These are phyloP conservation scores for Tetragonisca angustula DNA, from an alignment of 2,888 invertebrate genomes.

Conservation along the genomic window DNA sequence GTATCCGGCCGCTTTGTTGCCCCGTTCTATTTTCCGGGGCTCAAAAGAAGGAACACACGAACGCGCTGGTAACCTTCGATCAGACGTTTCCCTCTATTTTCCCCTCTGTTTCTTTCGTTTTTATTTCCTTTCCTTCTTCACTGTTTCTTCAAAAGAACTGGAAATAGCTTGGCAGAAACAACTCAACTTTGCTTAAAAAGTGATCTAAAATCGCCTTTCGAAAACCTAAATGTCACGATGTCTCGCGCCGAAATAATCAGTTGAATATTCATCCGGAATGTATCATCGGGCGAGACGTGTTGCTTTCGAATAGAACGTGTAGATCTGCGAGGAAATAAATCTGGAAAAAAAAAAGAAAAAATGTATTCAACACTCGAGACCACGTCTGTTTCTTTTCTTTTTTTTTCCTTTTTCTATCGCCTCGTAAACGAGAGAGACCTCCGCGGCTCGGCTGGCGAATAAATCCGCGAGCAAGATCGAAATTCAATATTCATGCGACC, in stretches of 20 bases:
- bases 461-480: background rate
- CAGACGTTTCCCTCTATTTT: background rate
- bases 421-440: background rate
- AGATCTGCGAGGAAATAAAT: too few species aligned
- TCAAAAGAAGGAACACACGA: slow-evolving; percentile 28
- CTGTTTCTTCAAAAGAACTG: background rate
- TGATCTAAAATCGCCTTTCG: too few species aligned
- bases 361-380: too few species aligned
- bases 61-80: slow-evolving; percentile 13
- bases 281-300: too few species aligned
- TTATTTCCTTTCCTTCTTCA: background rate
- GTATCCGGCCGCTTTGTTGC: background rate
- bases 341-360: too few species aligned
- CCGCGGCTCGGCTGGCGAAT: background rate
- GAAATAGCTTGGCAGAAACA: too few species aligned
- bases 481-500: background rate
- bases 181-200: too few species aligned
- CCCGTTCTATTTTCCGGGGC: background rate
- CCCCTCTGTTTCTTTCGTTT: background rate
- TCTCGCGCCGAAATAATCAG: background rate
- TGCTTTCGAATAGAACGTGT: too few species aligned
- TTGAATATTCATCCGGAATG: too few species aligned
- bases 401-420: too few species aligned
- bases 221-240: background rate
- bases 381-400: too few species aligned